A percentile compares a stretch with the other conserved stretches of the same genome.
phyloP scores from a whole-genome alignment of 2,113 vertebrate genomes.

The Patagioenas fasciata region DNA sequence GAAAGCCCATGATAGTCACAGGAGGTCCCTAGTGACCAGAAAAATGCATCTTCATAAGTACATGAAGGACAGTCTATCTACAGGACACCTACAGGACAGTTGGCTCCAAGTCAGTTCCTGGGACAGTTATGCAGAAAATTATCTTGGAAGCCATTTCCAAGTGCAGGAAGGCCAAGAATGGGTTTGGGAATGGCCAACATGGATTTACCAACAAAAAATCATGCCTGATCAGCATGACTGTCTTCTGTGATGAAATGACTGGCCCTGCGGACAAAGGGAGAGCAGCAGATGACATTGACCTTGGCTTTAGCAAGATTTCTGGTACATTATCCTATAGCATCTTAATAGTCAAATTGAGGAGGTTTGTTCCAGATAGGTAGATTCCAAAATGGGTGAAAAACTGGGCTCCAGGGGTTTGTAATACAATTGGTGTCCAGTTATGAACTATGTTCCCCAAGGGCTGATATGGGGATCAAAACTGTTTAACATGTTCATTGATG shows the following conservation, averaged over 20 bases:
- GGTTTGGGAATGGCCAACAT: not conserved
- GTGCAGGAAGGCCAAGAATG: not conserved
- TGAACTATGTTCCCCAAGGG: not conserved
- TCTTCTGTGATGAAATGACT: not conserved
- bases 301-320: not conserved
- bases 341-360: not conserved
- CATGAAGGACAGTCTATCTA: not conserved
- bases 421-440: not conserved
- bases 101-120: not conserved
- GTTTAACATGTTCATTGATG: not conserved
- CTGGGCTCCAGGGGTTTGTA: not conserved
- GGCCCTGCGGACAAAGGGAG: not conserved
- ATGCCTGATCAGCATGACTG: not conserved
- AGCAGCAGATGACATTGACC: not conserved
- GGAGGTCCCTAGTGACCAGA: not conserved
- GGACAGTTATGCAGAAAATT: not conserved
- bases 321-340: not conserved
- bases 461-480: not conserved
- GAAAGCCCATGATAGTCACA: not conserved
- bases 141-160: not conserved
- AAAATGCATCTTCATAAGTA: not conserved
- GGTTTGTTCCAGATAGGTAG: not conserved
- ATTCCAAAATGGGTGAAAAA: not conserved
- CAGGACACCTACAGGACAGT: not conserved
- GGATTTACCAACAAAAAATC: not conserved